phyloP scores from a whole-genome alignment of 2,113 vertebrate species.

The Poecile atricapillus region DNA sequence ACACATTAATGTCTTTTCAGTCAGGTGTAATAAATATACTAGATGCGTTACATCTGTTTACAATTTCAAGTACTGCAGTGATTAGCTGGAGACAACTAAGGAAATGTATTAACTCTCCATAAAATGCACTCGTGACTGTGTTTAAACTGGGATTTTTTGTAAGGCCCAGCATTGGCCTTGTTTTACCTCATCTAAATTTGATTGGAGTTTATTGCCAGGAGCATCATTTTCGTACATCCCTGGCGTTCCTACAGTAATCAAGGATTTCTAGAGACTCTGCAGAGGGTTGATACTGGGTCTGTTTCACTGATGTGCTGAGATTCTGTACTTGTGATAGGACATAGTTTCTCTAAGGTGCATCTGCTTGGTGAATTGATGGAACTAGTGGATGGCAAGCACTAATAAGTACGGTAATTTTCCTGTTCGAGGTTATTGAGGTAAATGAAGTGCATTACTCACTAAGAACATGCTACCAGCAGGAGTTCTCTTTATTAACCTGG shows the following conservation, averaged over 20 bases:
- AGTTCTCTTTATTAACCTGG: conserved; percentile 42
- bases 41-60: neutral
- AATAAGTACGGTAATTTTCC: conserved; percentile 25
- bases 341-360: neutral
- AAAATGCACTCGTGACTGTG: neutral
- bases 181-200: neutral
- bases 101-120: neutral
- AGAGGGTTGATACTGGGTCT: neutral
- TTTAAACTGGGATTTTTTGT: neutral
- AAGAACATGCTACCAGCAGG: conserved; percentile 34
- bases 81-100: neutral
- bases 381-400: neutral
- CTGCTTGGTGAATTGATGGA: neutral
- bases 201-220: neutral
- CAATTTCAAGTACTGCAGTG: neutral
- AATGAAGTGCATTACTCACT: conserved; percentile 51
- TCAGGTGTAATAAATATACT: neutral
- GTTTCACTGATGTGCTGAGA: neutral
- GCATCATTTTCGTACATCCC: neutral
- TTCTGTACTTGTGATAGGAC: neutral
- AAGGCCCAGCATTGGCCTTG: neutral
- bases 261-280: neutral
- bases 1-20: neutral
- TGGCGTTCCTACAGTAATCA: neutral
- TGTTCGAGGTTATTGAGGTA: conserved; percentile 17